Evolutionary conservation across 2,797 vertebrate genomes (phyloP).

Genomic region (Emys orbicularis): DNA sequence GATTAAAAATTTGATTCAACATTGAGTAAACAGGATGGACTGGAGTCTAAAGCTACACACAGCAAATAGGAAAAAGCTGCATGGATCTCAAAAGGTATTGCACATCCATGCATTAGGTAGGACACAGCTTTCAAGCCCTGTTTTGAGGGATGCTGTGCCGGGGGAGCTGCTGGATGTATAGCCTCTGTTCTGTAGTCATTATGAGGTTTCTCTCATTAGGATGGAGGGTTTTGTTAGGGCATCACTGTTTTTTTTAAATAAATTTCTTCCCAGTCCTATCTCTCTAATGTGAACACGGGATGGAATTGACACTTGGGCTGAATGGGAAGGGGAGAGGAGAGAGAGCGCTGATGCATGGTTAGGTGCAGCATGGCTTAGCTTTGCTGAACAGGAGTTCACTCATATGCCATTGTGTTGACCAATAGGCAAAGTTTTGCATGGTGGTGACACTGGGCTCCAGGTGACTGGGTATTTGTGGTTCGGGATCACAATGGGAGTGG

Average conservation of each 20-base stretch:
- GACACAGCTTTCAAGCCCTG: neutral
- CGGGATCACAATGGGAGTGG: neutral
- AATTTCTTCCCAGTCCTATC: neutral
- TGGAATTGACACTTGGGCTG: neutral
- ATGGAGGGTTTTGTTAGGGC: neutral
- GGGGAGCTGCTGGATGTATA: neutral
- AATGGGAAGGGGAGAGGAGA: neutral
- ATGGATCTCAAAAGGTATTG: neutral
- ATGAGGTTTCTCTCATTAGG: neutral
- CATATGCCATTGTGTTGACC: neutral
- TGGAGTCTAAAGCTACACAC: neutral
- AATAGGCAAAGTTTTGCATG: neutral
- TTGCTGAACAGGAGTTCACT: neutral
- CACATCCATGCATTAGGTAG: neutral
- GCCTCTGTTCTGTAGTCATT: neutral
- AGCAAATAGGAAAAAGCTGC: accelerated
- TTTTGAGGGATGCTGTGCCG: neutral
- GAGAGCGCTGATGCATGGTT: neutral
- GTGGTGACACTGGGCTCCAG: neutral
- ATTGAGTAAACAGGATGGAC: neutral
- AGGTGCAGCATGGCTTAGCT: neutral
- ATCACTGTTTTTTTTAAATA: neutral
- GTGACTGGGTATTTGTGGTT: neutral
- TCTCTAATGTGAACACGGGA: neutral
- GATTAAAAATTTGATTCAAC: neutral